These are phyloP conservation scores for Ploceus nigricollis DNA, from an alignment of 2,113 vertebrate species.

Conservation along the genomic window DNA sequence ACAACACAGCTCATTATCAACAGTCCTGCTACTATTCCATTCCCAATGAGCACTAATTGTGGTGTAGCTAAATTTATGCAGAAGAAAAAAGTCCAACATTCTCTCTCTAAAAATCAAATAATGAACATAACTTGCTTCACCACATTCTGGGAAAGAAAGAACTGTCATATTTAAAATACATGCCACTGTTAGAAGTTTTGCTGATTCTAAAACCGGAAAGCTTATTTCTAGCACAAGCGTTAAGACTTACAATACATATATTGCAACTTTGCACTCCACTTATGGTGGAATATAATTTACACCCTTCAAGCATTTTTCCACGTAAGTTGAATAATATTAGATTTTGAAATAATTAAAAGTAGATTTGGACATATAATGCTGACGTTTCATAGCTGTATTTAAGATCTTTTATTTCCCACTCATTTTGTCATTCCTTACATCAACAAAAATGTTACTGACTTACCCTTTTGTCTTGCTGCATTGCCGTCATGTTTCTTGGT, in stretches of 20 bases:
- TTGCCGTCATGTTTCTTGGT: conserved; percentile 5
- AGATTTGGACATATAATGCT: neutral
- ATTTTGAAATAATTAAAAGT: neutral
- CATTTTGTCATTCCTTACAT: neutral
- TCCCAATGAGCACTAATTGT: neutral
- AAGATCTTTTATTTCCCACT: neutral
- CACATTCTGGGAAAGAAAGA: neutral
- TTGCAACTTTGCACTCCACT: neutral
- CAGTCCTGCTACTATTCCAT: neutral
- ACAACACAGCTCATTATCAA: neutral
- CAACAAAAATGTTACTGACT: conserved; percentile 5
- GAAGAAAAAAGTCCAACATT: neutral
- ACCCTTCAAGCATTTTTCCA: neutral
- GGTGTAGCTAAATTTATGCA: neutral
- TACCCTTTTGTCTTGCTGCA: conserved; percentile 33
- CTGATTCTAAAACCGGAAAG: neutral
- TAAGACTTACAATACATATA: neutral
- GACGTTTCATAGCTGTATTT: neutral
- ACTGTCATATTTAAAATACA: neutral
- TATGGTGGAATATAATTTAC: neutral
- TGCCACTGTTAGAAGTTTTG: neutral
- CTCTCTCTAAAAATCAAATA: neutral
- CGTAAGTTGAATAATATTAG: neutral
- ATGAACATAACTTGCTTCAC: neutral
- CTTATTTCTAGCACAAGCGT: neutral